Conservation (phyloP, 2,888 invertebrate species). For the Trichopria drosophilae region DNA sequence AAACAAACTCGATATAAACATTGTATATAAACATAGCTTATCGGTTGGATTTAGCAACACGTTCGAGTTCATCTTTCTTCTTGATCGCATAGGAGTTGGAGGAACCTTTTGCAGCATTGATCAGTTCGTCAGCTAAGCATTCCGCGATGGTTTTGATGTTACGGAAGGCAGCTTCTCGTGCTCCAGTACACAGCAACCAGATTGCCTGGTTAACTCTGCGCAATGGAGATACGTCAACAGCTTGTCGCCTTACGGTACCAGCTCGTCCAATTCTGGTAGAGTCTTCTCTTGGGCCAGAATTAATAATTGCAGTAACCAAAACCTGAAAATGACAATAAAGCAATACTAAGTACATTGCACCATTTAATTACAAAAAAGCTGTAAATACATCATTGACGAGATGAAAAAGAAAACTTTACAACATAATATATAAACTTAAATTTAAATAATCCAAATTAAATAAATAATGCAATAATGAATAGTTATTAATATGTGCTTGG, state of each 20-base stretch:
- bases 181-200: slow-evolving; percentile 98
- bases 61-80: slow-evolving; percentile 99
- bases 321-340: slow-evolving; percentile 62
- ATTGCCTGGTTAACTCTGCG: slow-evolving; percentile 99
- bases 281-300: slow-evolving; percentile 99
- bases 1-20: too few relatives aligned
- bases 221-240: slow-evolving; percentile 98
- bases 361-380: not conserved
- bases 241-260: slow-evolving; percentile 99
- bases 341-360: not conserved
- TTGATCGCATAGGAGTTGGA: slow-evolving; percentile 99
- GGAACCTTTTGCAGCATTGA: slow-evolving; percentile 99
- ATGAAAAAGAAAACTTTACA: not conserved
- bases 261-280: slow-evolving; percentile 99
- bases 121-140: slow-evolving; percentile 99
- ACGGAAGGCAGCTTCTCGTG: slow-evolving; percentile 98
- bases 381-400: not conserved
- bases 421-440: slow-evolving; percentile 9
- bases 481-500: too few relatives aligned
- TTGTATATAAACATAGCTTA: too few relatives aligned
- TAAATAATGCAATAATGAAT: too few relatives aligned
- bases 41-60: slow-evolving; percentile 99
- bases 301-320: slow-evolving; percentile 96
- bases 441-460: too few relatives aligned
- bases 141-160: slow-evolving; percentile 99